Evolutionary conservation across 2,797 vertebrate genomes (phyloP).

Genomic region (Platyrinchus mystaceus): DNA sequence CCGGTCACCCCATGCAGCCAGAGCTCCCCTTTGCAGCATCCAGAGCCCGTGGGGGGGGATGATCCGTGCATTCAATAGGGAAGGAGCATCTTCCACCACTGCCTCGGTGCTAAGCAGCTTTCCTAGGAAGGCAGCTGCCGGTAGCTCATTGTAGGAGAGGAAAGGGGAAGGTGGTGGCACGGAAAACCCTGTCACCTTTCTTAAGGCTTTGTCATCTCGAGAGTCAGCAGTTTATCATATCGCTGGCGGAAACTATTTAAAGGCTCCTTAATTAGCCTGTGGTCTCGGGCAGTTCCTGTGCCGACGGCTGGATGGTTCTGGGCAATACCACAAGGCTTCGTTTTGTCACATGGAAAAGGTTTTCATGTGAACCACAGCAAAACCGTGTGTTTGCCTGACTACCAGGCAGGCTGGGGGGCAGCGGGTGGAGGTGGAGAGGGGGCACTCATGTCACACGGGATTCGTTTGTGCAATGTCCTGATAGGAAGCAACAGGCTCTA

Average conservation of each 20-base stretch:
- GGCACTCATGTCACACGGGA: background rate
- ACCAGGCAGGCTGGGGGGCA: accelerated
- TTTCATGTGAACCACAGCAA: background rate
- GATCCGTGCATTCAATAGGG: accelerated
- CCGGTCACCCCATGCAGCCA: accelerated
- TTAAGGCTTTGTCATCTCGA: background rate
- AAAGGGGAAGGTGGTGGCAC: background rate
- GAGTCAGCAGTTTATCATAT: background rate
- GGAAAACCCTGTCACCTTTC: background rate
- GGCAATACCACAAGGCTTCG: background rate
- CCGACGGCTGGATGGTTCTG: background rate
- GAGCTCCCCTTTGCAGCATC: accelerated
- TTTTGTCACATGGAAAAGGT: background rate
- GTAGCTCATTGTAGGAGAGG: background rate
- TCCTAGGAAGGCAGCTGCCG: accelerated
- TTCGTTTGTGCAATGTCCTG: background rate
- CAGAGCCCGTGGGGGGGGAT: background rate
- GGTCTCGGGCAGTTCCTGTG: background rate
- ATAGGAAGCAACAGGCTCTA: background rate
- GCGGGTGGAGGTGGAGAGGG: background rate
- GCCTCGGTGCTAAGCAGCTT: accelerated
- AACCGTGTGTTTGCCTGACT: background rate
- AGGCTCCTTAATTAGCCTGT: background rate
- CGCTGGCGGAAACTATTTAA: background rate
- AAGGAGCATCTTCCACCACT: background rate